Percentiles rank a stretch among this genome's conserved stretches.
These are phyloP conservation scores for Cephus cinctus DNA, from an alignment of 1,140 invertebrate species.

Conservation along the genomic window DNA sequence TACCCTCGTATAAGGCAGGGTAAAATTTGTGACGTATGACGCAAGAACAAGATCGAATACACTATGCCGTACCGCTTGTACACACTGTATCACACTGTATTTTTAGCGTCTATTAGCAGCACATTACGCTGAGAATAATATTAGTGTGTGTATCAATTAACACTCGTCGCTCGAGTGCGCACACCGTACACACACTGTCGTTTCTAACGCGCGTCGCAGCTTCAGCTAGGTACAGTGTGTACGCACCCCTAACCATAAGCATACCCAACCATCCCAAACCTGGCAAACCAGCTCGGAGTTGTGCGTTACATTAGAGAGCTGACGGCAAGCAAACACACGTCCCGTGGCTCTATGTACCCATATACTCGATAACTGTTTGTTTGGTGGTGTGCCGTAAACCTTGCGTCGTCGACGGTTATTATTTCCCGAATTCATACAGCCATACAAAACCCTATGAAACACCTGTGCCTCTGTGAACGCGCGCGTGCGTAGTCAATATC, in stretches of 20 bases:
- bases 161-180: slow-evolving; percentile 4
- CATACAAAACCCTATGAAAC: too few relatives aligned
- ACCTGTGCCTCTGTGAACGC: background rate
- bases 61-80: too few relatives aligned
- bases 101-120: background rate
- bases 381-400: slow-evolving; percentile 22
- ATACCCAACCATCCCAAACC: too few relatives aligned
- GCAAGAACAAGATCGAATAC: too few relatives aligned
- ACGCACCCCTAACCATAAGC: slow-evolving; percentile 4
- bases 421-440: slow-evolving; percentile 24
- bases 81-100: background rate
- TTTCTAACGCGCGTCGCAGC: slow-evolving; percentile 1
- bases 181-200: background rate
- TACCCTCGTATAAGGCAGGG: too few relatives aligned
- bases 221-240: background rate
- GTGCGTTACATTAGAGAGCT: slow-evolving; percentile 6
- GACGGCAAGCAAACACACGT: slow-evolving; percentile 16
- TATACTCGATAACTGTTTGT: slow-evolving; percentile 25
- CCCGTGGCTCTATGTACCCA: background rate
- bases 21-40: too few relatives aligned
- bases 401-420: slow-evolving; percentile 20
- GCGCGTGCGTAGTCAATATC: too few relatives aligned
- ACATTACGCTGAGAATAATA: slow-evolving; percentile 2
- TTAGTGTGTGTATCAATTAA: slow-evolving; percentile 12
- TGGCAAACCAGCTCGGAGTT: background rate